These are phyloP conservation scores for Dascyllus trimaculatus DNA, from an alignment of 2,113 vertebrate genomes.

Conservation along the genomic window DNA sequence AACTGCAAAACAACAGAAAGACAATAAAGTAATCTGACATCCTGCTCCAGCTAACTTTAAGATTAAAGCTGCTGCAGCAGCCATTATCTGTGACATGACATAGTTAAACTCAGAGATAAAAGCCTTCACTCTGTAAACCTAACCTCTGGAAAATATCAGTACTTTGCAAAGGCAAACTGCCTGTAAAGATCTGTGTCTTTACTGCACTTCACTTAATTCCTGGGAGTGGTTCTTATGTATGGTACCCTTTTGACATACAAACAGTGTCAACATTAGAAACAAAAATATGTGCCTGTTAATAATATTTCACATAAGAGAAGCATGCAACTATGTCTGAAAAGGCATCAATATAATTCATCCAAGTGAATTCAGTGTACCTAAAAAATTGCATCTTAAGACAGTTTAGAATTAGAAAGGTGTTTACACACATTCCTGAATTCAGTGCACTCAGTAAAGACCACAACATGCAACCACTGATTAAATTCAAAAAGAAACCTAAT, in stretches of 20 bases:
- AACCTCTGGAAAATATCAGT: not conserved
- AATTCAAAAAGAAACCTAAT: not conserved
- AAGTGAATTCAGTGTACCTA: no score
- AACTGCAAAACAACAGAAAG: not conserved
- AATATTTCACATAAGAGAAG: no score
- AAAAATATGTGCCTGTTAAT: no score
- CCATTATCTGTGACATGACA: not conserved
- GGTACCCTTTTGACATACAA: not conserved
- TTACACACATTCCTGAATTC: not conserved
- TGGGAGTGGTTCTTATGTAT: not conserved
- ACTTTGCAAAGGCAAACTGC: not conserved
- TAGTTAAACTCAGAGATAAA: not conserved
- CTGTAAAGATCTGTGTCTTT: not conserved
- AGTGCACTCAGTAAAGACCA: not conserved
- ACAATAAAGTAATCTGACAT: not conserved
- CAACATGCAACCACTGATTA: not conserved
- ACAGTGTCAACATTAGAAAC: not conserved
- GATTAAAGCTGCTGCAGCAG: not conserved
- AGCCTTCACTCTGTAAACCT: not conserved
- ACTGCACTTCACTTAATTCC: not conserved
- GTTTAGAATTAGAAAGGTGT: not conserved
- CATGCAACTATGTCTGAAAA: no score
- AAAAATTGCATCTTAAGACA: no score
- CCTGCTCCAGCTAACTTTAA: not conserved
- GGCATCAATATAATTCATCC: no score